A percentile compares a stretch with the other conserved stretches of the same genome.
Conservation (phyloP, 2,888 invertebrate genomes). For the Polylopha cassiicola region DNA sequence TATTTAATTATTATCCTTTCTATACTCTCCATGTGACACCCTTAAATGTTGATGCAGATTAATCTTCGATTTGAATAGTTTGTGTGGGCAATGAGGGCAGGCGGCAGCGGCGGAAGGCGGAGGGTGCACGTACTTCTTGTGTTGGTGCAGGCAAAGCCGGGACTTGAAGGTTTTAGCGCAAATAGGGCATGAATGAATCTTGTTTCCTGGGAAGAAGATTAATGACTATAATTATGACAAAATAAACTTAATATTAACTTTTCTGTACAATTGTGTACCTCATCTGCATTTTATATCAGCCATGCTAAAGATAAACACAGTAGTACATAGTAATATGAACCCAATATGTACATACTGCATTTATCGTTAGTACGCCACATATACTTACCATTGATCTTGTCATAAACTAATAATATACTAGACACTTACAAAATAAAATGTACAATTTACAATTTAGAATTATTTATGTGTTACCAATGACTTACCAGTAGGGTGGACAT, state of each 20-base stretch:
- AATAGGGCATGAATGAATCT: slow-evolving; percentile 34
- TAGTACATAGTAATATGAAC: too few relatives aligned
- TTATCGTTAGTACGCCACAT: too few relatives aligned
- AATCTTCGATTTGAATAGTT: slow-evolving; percentile 37
- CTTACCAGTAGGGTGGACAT: slow-evolving; percentile 43
- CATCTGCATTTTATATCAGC: too few relatives aligned
- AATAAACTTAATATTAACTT: background rate
- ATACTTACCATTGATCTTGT: background rate
- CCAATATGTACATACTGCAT: too few relatives aligned
- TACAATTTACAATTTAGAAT: too few relatives aligned
- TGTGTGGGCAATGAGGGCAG: slow-evolving; percentile 39
- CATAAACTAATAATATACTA: background rate
- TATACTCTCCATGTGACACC: slow-evolving; percentile 32
- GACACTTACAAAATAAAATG: background rate
- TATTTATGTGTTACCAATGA: too few relatives aligned
- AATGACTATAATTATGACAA: background rate
- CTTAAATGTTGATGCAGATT: slow-evolving; percentile 39
- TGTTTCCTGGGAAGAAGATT: slow-evolving; percentile 30
- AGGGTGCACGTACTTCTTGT: slow-evolving; percentile 40
- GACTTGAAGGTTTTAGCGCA: slow-evolving; percentile 42
- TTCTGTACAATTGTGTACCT: too few relatives aligned
- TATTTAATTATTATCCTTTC: too few relatives aligned
- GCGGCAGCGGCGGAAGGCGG: slow-evolving; percentile 34
- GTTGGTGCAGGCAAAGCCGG: slow-evolving; percentile 40
- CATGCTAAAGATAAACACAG: too few relatives aligned